These are phyloP conservation scores for Machimus atricapillus DNA, from an alignment of 2,888 invertebrate genomes.

Conservation along the genomic window DNA sequence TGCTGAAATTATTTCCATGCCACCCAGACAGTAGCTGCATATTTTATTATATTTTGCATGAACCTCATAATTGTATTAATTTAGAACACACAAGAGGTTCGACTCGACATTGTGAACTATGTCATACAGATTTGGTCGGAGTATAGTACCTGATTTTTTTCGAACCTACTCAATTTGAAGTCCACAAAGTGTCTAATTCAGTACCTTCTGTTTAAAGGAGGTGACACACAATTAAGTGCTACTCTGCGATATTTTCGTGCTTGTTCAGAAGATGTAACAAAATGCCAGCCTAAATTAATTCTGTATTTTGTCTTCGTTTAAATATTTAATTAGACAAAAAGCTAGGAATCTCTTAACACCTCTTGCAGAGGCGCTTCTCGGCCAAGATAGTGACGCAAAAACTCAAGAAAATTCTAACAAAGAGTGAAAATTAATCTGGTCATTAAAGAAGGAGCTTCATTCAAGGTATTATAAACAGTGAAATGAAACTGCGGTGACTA, in stretches of 20 bases:
- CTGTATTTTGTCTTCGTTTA: slow-evolving; percentile 33
- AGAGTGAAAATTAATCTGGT: slow-evolving; percentile 26
- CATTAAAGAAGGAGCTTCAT: slow-evolving; percentile 30
- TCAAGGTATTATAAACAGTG: background rate
- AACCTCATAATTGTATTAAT: too few species aligned
- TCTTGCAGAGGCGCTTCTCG: background rate
- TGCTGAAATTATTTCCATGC: too few species aligned
- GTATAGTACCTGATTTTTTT: too few species aligned
- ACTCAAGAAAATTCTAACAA: background rate
- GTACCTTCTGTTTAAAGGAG: background rate
- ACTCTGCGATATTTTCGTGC: background rate
- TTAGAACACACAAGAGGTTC: too few species aligned
- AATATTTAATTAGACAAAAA: slow-evolving; percentile 42
- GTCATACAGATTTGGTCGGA: too few species aligned
- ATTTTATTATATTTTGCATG: too few species aligned
- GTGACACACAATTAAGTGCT: background rate
- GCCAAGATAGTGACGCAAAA: background rate
- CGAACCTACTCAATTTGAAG: too few species aligned
- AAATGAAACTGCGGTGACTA: background rate
- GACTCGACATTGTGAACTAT: too few species aligned
- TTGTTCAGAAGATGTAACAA: slow-evolving; percentile 14
- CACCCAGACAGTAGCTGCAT: too few species aligned
- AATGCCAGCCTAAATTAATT: slow-evolving; percentile 39
- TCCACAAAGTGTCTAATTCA: too few species aligned
- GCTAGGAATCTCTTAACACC: slow-evolving; percentile 37